phyloP scores from a whole-genome alignment of 2,888 invertebrate species.

The Hydrotaea diabolus region DNA sequence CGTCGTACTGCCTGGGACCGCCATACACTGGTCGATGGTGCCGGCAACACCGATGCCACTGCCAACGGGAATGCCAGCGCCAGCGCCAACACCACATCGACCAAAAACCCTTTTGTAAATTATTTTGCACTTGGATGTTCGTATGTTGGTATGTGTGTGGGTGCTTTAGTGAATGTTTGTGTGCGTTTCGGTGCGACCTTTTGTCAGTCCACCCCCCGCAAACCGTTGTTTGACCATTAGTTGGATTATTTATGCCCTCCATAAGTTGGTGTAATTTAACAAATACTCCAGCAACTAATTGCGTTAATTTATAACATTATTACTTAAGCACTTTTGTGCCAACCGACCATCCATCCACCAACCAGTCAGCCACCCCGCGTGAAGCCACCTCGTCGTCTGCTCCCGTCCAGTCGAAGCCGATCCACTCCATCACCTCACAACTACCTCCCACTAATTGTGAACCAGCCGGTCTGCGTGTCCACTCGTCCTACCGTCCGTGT shows the following conservation, averaged over 20 bases:
- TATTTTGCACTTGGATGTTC: conserved; percentile 27
- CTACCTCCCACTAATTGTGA: neutral
- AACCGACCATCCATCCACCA: neutral
- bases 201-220: neutral
- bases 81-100: neutral
- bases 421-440: conserved; percentile 28
- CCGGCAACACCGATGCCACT: neutral
- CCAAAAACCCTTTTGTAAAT: conserved; percentile 27
- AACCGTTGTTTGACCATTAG: conserved; percentile 38
- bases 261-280: conserved; percentile 54
- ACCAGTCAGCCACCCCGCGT: neutral
- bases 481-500: neutral
- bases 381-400: conserved; percentile 5
- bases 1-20: neutral
- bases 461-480: neutral
- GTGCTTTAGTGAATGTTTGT: neutral
- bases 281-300: conserved; percentile 54
- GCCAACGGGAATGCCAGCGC: no score
- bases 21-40: neutral
- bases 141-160: neutral
- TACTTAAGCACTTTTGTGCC: conserved; percentile 46
- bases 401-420: no score
- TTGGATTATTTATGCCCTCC: conserved; percentile 39
- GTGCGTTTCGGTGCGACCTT: neutral
- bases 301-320: conserved; percentile 58